Evolutionary conservation across 2,888 invertebrate genomes (phyloP).

Genomic region (Drosophila merina): DNA sequence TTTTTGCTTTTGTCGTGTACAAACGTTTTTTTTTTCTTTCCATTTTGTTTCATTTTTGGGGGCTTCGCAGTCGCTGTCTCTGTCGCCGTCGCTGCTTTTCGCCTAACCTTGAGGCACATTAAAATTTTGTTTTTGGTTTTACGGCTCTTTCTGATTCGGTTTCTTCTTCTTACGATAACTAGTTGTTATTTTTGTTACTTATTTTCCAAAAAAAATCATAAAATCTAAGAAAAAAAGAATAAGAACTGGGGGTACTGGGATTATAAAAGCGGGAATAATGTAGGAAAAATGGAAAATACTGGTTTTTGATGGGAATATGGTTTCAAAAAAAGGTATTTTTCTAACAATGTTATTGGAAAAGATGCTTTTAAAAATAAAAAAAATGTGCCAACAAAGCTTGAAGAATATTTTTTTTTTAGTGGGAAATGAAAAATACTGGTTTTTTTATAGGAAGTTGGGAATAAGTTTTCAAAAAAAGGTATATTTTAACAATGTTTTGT

Average conservation of each 20-base stretch:
- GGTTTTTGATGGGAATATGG: too few species aligned
- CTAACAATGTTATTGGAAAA: too few species aligned
- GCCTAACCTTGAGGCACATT: slow-evolving; percentile 77
- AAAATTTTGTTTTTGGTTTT: slow-evolving; percentile 53
- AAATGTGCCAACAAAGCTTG: too few species aligned
- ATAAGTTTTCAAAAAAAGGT: too few species aligned
- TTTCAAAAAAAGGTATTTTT: too few species aligned
- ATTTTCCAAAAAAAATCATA: slow-evolving; percentile 13
- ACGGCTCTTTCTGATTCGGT: slow-evolving; percentile 18
- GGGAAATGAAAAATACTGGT: too few species aligned
- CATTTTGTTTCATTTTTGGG: slow-evolving; percentile 41
- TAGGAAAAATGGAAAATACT: too few species aligned
- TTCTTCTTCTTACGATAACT: slow-evolving; percentile 8
- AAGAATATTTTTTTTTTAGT: too few species aligned
- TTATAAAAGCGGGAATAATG: slow-evolving; percentile 6
- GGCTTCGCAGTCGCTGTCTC: neutral
- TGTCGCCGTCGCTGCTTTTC: slow-evolving; percentile 40
- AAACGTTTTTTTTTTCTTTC: slow-evolving; percentile 7
- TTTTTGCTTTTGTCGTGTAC: slow-evolving; percentile 14
- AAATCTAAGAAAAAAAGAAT: slow-evolving; percentile 1
- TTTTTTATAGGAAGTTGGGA: too few species aligned
- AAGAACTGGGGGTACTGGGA: slow-evolving; percentile 18
- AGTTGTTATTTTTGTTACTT: slow-evolving; percentile 5
- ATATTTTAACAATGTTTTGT: too few species aligned
- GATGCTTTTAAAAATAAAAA: too few species aligned